Base-by-base conservation (phyloP, 1,140 invertebrate genomes). In the Ceratosolen fusciceps region DNA sequence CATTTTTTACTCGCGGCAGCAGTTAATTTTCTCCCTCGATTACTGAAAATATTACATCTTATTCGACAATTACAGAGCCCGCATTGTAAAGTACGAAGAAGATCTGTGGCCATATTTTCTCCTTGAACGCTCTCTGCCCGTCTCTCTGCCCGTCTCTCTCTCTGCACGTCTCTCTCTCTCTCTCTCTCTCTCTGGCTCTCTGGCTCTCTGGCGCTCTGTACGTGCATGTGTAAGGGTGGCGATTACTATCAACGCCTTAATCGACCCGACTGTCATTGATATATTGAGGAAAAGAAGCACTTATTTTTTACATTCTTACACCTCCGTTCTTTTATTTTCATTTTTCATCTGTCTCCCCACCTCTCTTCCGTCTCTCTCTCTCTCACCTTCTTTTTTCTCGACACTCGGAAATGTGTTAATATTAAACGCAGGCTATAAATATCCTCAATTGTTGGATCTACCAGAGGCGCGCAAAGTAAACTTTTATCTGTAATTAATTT, bases 31-130 rank as follows among this genome's bases (percentile, higher is more conserved):
- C 56, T 29, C 1, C 14, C 24, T 58, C 2, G 21, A 56, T 29
- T 58, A 4, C 24, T 29, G 24, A n/a, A 29, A 58, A 58, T 12
- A 29, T 58, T 58, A 58, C 56, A 58, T 58, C 56, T 58, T 58
- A 58, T 58, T 58, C 56, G 56, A 58, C 56, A 58, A 58, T 58
- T 58, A 58, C 12, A 26, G 24, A 29, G 12, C 56, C 56, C 56
- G 56, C 56, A 58, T 58, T 58, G 56, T 26, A 58, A 26, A 29
- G n/a, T n/a, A n/a, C 24, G 56, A 58, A 29, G 4, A 58, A 58
- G 24, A 58, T 58, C 29, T 58, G 26, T 10, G 12, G 24, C n/a
- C 8, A 29, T 58, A 58, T 58, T 58, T 58, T 58, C 24, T 58
- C 24, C 2, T 29, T 26, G 24, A 58, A n/a, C 26, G 12, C 56